Conservation (phyloP, 1,140 invertebrate genomes). For the Drosophila elegans region DNA sequence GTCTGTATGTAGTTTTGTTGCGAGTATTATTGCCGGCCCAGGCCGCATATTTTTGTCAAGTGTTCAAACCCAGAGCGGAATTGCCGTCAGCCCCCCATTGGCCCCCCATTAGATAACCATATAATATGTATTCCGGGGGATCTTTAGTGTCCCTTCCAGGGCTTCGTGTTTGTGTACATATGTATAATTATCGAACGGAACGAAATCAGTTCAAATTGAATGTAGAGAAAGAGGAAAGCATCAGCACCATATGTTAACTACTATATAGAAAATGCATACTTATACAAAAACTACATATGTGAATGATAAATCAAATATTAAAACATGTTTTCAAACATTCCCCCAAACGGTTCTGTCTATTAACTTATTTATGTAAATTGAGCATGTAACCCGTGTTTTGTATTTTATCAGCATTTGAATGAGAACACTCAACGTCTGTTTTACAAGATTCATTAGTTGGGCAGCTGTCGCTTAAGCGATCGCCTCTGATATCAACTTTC, state of each 20-base stretch:
- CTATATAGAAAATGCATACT: conserved; percentile 49
- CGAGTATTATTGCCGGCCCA: conserved; percentile 67
- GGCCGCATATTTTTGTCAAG: conserved; percentile 5
- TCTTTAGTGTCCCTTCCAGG: conserved; percentile 7
- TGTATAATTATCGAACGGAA: conserved; percentile 43
- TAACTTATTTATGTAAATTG: neutral
- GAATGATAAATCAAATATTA: conserved; percentile 59
- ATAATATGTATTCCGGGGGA: conserved; percentile 26
- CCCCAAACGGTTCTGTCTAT: conserved; percentile 24
- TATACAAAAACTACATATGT: conserved; percentile 46
- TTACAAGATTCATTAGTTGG: neutral
- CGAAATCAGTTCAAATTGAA: conserved; percentile 36
- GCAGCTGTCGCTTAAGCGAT: neutral
- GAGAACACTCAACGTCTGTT: neutral
- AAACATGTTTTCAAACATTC: conserved; percentile 63
- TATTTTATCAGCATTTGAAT: no score
- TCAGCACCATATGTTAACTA: conserved; percentile 49
- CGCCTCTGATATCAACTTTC: conserved; percentile 8
- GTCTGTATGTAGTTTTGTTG: conserved; percentile 56
- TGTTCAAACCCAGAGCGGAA: conserved; percentile 5
- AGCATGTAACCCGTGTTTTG: neutral
- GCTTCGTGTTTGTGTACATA: conserved; percentile 45
- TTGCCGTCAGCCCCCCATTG: conserved; percentile 12
- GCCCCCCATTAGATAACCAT: conserved; percentile 12
- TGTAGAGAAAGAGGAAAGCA: conserved; percentile 24